These are phyloP conservation scores for Salarias fasciatus DNA, from an alignment of 2,797 vertebrate genomes.

Conservation along the genomic window DNA sequence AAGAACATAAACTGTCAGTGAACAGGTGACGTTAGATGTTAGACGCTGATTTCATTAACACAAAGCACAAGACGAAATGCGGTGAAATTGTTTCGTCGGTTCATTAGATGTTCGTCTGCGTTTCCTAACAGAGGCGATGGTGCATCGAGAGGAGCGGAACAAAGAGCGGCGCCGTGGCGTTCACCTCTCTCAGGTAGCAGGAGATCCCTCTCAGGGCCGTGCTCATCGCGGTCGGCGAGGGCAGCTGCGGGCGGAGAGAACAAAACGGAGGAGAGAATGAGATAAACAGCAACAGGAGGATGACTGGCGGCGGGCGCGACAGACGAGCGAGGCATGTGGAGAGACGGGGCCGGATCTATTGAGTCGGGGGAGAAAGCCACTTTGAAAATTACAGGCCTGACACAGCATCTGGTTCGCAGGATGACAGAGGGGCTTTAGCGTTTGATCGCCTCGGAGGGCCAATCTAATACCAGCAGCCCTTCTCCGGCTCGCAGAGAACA, in stretches of 20 bases:
- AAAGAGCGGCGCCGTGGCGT: slow-evolving; percentile 1
- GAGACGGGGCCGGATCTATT: slow-evolving; percentile 8
- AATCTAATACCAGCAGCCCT: slow-evolving; percentile 58
- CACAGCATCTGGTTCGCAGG: slow-evolving; percentile 29
- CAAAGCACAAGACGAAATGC: no score
- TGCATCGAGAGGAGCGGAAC: no score
- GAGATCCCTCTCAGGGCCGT: slow-evolving; percentile 91
- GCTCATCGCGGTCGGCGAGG: slow-evolving; percentile 90
- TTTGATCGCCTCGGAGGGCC: slow-evolving; percentile 67
- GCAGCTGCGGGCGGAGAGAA: slow-evolving; percentile 77
- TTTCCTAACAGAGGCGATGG: no score
- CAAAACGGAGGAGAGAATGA: slow-evolving; percentile 4
- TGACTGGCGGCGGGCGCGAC: slow-evolving; percentile 3
- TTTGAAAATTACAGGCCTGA: slow-evolving; percentile 62
- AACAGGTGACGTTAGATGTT: not conserved
- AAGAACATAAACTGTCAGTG: not conserved
- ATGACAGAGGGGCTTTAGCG: slow-evolving; percentile 47
- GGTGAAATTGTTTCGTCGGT: no score
- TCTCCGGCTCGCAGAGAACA: slow-evolving; percentile 54
- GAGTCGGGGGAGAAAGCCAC: slow-evolving; percentile 37
- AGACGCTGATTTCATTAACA: no score
- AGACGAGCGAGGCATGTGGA: slow-evolving; percentile 3
- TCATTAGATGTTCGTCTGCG: no score
- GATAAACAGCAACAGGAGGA: no score
- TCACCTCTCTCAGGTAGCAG: slow-evolving; percentile 93